Evolutionary conservation across 2,113 vertebrate genomes (phyloP).

Genomic region (Lasiurus borealis): DNA sequence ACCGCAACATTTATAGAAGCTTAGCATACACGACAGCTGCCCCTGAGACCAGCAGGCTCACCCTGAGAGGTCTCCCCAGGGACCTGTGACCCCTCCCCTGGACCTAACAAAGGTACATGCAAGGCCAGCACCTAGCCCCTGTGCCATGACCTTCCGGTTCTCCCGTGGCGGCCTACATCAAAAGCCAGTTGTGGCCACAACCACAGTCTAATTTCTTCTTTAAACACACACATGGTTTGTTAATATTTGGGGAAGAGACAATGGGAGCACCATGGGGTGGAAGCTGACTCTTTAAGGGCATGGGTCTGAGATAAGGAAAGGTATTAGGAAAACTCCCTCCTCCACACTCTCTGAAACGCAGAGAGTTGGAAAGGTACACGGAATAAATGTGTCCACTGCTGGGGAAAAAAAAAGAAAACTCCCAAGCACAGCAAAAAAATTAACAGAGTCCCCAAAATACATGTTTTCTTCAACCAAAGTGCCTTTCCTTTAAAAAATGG

Average conservation of each 20-base stretch:
- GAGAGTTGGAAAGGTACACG: background rate
- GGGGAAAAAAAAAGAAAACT: background rate
- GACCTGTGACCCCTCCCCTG: accelerated
- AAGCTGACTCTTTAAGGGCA: background rate
- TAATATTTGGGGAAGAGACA: background rate
- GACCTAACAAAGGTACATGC: background rate
- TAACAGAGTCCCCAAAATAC: background rate
- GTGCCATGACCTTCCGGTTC: too few relatives aligned
- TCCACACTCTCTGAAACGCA: background rate
- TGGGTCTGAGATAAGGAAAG: background rate
- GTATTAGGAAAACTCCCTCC: background rate
- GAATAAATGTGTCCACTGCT: background rate
- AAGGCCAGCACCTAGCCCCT: background rate
- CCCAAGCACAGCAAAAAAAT: background rate
- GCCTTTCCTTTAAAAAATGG: background rate
- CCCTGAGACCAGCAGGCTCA: background rate
- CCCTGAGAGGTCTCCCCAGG: background rate
- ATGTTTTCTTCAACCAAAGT: background rate
- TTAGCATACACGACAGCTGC: background rate
- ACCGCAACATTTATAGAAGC: background rate
- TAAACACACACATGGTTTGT: background rate
- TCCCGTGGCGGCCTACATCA: background rate
- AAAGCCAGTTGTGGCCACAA: background rate
- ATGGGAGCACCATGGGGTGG: background rate
- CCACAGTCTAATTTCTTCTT: background rate